Evolutionary conservation across 2,888 invertebrate species (phyloP).

Genomic region (Brachyptera risi): DNA sequence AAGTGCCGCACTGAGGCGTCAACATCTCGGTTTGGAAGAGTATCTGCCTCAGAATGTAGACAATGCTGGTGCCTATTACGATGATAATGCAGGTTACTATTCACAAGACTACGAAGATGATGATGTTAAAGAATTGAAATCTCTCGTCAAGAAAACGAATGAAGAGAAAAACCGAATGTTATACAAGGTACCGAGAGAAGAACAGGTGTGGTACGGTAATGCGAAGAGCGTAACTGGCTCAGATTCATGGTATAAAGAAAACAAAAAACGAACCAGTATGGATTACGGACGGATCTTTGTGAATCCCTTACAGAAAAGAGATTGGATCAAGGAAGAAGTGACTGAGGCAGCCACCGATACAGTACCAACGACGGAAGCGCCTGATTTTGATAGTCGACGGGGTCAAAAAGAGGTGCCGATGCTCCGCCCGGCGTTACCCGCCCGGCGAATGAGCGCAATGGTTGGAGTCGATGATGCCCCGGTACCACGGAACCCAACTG

Average conservation of each 20-base stretch:
- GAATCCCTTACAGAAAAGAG: background rate
- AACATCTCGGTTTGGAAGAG: too few relatives aligned
- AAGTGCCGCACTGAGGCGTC: background rate
- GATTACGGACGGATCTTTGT: background rate
- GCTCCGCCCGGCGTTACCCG: conserved; percentile 54
- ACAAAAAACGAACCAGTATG: background rate
- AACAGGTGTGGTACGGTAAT: conserved; percentile 18
- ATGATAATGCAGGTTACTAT: conserved; percentile 37
- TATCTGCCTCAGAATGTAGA: too few relatives aligned
- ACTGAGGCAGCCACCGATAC: conserved; percentile 24
- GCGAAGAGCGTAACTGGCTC: conserved; percentile 22
- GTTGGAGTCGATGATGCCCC: background rate
- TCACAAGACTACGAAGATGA: conserved; percentile 52
- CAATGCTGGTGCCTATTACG: conserved; percentile 42
- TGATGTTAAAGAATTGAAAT: conserved; percentile 61
- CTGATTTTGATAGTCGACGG: conserved; percentile 37
- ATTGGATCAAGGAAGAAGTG: background rate
- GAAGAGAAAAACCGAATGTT: conserved; percentile 42
- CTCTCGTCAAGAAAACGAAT: conserved; percentile 53
- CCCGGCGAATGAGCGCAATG: conserved; percentile 50
- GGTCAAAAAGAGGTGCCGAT: conserved; percentile 64
- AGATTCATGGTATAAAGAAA: background rate
- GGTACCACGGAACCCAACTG: conserved; percentile 42
- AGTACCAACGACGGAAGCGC: conserved; percentile 27
- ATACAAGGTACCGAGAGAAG: conserved; percentile 33